Base-by-base conservation (phyloP, 1,140 invertebrate species). In the Cryptotermes secundus region DNA sequence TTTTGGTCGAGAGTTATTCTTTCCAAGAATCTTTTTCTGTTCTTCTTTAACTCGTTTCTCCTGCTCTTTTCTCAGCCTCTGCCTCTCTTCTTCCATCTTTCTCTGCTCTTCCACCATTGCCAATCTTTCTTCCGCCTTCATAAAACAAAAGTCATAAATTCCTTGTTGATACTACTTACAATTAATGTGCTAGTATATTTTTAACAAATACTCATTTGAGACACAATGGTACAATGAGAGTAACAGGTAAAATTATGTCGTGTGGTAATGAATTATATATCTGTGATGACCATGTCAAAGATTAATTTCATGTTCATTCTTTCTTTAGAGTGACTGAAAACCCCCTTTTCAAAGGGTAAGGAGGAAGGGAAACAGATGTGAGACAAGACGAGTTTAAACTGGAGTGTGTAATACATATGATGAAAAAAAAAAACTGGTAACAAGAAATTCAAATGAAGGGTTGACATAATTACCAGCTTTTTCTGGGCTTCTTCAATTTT, bases 401-500 rank as follows among this genome's bases (percentile, higher is more conserved):
- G 14, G 4, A 38, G 38, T 80, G n/a, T 80, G 14, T 9, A 34
- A 31, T 82, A 42, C 35, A 85, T 53, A 82, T 85, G 49, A 34
- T n/a, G 34, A 83, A n/a, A 88, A 80, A 49, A 80, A 53, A 79
- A 45, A 85, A 80, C 31, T 86, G 38, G 31, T 79, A 81, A 83
- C 34, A n/a, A 34, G 79, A 4, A 34, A 34, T 82, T 14, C 24
- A 79, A 81, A 38, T n/a, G 22, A 81, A 81, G 82, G 26, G 24
- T 26, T 81, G 34, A 34, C 34, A 81, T 45, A 79, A 81, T 93
- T 92, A 99, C 97, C 94, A 99, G 92, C 95, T 98, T 98, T 89
- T 94, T 94, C 92, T 99, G 97, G 86, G 97, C 97, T 90, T 98
- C 97, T 91, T 99, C 97, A 86, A 99, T 98, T 92, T 98, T 99